Base-by-base conservation (phyloP, 2,888 invertebrate species). In the Drosophila kambysellisi region DNA sequence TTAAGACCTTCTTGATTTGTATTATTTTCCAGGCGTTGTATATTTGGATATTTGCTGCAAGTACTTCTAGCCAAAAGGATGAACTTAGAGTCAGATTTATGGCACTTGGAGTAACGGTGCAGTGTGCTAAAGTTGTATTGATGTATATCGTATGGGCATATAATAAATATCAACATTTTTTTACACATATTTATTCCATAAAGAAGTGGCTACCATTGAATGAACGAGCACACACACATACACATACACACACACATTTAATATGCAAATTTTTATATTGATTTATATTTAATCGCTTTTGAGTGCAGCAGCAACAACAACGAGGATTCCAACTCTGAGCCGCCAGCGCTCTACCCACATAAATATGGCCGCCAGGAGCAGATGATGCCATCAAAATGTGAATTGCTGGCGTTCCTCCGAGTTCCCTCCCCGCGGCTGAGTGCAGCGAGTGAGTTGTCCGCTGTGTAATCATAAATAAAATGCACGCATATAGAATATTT, bases 211-310 rank as follows among this genome's bases (percentile, higher is more conserved):
- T 80, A 69, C 61, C 67, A 68, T 76, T 79, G 71, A 56, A 69
- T 76, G 63, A 65, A 61, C 59, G 65, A 58, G 51, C 70, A 68
- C 52, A 63, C 50, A n/a, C 54, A 54, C 29, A 64, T 33, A 46
- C 8, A 59, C 29, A 37, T 50, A 43, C 50, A 37, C 54, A 43
- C 50, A 37, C 51, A 43, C 50, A 85, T 76, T 84, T 67, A 74
- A 75, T 85, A 86, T 86, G 85, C 85, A 86, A 89, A 86, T 86
- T 80, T 80, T 73, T 80, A 76, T 88, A 86, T 83, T 90, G 89
- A 86, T 90, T 88, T 90, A 88, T 89, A 88, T 88, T 88, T 88
- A 90, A 88, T 88, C 88, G 89, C 77, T 83, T 88, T 83, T 83
- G 88, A 90, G 90, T 79, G 89, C 81, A 72, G 74, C 78, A 50